These are phyloP conservation scores for Argopecten irradians DNA, from an alignment of 1,140 invertebrate species.

Conservation along the genomic window DNA sequence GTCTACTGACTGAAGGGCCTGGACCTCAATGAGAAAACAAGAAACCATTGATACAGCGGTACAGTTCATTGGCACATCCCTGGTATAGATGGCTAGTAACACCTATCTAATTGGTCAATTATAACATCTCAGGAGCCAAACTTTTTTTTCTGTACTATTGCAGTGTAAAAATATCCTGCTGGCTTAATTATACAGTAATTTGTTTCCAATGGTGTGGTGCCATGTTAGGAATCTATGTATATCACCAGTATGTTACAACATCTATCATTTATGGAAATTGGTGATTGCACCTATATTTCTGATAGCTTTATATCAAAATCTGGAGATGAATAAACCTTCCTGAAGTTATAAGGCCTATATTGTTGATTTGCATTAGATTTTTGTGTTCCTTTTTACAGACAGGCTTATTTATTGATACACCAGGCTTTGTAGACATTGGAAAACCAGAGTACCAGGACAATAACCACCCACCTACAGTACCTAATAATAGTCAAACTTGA, in stretches of 20 bases:
- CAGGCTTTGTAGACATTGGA: too few species aligned
- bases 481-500: too few species aligned
- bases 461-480: too few species aligned
- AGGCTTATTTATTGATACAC: too few species aligned
- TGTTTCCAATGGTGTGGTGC: background rate
- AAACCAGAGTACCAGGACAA: too few species aligned
- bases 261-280: background rate
- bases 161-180: background rate
- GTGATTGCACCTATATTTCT: too few species aligned
- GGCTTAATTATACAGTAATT: background rate
- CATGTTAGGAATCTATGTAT: background rate
- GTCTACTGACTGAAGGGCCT: background rate
- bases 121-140: background rate
- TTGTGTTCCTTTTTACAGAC: too few species aligned
- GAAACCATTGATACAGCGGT: background rate
- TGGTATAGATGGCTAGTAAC: background rate
- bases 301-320: too few species aligned
- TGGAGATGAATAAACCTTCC: too few species aligned
- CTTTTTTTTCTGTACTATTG: background rate
- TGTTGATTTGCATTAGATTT: too few species aligned
- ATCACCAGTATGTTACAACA: background rate
- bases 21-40: background rate
- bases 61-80: background rate
- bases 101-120: constrained; percentile 4
- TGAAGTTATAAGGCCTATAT: too few species aligned